Base-by-base conservation (phyloP, 2,797 vertebrate genomes). In the Phalloptychus januarius region DNA sequence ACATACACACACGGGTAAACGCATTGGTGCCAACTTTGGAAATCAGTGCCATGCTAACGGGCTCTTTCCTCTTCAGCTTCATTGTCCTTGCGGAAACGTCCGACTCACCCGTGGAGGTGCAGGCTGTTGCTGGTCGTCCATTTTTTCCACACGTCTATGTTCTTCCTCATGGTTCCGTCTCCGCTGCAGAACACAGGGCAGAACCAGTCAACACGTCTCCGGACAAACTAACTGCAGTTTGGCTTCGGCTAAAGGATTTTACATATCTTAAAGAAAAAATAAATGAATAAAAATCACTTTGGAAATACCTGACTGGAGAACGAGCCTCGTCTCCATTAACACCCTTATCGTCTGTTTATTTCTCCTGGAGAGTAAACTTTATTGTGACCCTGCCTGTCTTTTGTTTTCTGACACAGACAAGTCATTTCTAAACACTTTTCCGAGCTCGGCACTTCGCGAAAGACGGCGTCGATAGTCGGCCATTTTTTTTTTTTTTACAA, bases 71-170 rank as follows among this genome's bases (percentile, higher is more conserved):
- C 96, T 96, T 65, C 48, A 10, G 33, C 61, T 20, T 36, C 0
- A 18, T 65, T 33, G 36, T 65, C 61, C 61, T 18, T 0, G 36
- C 36, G 61, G 7, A 38, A 18, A 36, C 61, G 20, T 97, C 25
- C 46, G 20, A 79, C 95, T 96, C 89, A 99, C 98, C 98, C 98
- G 16, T 99, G 98, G 36, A 99, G 95, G 69, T 99, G 98, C 87
- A 99, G 93, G 90, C 98, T 98, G 93, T 99, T 99, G 77, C 97
- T 96, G 2, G 98, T 98, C 2, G 96, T 98, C 98, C 98, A 99
- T 75, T 99, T 99, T 91, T 97, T 99, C 98, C 98, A 99, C 8
- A 99, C 98, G 3, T 99, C 98, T 3, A 99, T 98, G 93, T 99
- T 99, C 85, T 99, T 99, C 83, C 98, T 96, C 97, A 99, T 96